These are phyloP conservation scores for Sturmia bella DNA, from an alignment of 2,888 invertebrate genomes.

Conservation along the genomic window DNA sequence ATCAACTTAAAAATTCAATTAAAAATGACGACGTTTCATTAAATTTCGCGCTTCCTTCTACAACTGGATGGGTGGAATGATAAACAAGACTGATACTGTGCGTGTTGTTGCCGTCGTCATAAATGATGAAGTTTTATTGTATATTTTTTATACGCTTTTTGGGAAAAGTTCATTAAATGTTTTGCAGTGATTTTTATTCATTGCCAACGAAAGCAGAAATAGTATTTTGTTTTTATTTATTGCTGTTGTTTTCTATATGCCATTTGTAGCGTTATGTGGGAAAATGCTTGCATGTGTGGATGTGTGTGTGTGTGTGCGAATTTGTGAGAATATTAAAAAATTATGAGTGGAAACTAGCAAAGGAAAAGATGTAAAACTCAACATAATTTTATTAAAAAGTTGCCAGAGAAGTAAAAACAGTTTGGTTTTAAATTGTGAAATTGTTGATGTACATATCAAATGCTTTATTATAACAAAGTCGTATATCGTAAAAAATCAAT, in stretches of 20 bases:
- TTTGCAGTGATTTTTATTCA: conserved; percentile 65
- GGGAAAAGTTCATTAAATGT: conserved; percentile 67
- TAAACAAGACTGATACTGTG: neutral
- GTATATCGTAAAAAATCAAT: too few relatives aligned
- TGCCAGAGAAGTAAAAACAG: conserved; percentile 33
- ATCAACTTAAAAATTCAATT: conserved; percentile 70
- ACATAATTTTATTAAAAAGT: conserved; percentile 69
- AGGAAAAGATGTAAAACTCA: conserved; percentile 47
- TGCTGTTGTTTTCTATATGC: conserved; percentile 14
- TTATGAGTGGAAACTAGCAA: conserved; percentile 53
- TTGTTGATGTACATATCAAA: too few relatives aligned
- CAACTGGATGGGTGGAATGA: neutral
- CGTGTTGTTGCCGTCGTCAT: conserved; percentile 30
- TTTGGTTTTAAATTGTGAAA: neutral
- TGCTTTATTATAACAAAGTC: too few relatives aligned
- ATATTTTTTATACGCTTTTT: conserved; percentile 48
- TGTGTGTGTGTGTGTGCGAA: neutral
- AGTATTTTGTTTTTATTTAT: conserved; percentile 24
- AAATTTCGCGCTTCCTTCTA: conserved; percentile 54
- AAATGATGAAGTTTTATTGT: conserved; percentile 51
- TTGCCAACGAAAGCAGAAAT: conserved; percentile 60
- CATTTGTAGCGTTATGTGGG: neutral
- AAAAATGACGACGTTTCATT: conserved; percentile 66
- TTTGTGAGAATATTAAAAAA: conserved; percentile 61
- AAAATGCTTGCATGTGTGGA: neutral